Evolutionary conservation across 2,113 vertebrate species (phyloP), one percentile per base, ranked within the genome.

Genomic region (Agapornis roseicollis): DNA sequence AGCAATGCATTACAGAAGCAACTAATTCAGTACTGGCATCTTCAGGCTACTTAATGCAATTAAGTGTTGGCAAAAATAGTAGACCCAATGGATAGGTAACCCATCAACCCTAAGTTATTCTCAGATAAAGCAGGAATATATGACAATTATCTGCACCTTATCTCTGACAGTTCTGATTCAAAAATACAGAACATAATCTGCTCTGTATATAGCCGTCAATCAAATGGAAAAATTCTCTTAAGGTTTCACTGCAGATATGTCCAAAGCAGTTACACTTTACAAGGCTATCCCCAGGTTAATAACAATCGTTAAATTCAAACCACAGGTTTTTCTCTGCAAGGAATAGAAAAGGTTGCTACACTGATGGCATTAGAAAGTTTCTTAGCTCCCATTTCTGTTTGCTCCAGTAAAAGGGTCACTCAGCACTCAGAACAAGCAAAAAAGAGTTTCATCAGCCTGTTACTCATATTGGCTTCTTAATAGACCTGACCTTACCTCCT

Each of bases 401-500:
- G 64, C 71, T 90, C 63, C 82, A 86, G 29, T 79, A 37, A 93
- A 84, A 91, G 24, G 39, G 72, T 42, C 71, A 73, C 81, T 69
- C 12, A 10, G 58, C 33, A 70, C 50, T 77, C 6, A 6, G 35
- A 86, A 80, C n/a, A 73, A 69, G 58, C 29, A 33, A 92, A 77
- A 83, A 68, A 29, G 23, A 8, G 79, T 79, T 96, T 95, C 85
- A 87, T 95, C 77, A 90, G 85, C 46, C 83, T 88, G 41, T 74
- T 80, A 76, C 2, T 1, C 73, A 84, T 90, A 28, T 90, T 5
- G 7, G 52, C 82, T 84, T 63, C 88, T 92, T 85, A 95, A 72
- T 5, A 90, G 72, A 86, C 69, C 64, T 90, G 90, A 90, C 83
- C 94, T 69, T 71, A 82, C 79, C 68, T 87, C 56, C 90, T 97